phyloP scores from a whole-genome alignment of 2,113 vertebrate species.

The Paradisaea rubra region DNA sequence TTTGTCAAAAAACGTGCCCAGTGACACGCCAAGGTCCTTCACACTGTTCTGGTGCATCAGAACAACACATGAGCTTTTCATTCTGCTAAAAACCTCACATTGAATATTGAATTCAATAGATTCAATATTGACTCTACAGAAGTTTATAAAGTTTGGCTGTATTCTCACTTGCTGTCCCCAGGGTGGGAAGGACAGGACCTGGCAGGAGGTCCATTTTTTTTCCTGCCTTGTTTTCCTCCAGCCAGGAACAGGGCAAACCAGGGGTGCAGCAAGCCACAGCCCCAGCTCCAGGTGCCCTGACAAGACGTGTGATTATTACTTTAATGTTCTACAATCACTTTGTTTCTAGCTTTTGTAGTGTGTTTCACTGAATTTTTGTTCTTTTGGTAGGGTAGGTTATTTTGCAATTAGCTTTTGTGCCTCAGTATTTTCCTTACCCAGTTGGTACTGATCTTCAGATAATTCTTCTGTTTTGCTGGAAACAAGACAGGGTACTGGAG shows the following conservation, averaged over 20 bases:
- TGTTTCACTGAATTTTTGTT: background rate
- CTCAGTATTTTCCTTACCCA: background rate
- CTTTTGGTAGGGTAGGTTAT: background rate
- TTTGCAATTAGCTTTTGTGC: background rate
- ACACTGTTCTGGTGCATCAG: background rate
- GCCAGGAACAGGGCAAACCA: background rate
- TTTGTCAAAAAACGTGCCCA: background rate
- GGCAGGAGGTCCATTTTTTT: background rate
- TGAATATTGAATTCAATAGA: background rate
- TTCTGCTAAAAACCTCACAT: background rate
- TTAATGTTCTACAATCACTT: background rate
- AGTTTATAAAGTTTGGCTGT: background rate
- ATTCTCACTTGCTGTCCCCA: background rate
- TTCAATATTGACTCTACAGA: background rate
- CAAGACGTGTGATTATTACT: background rate
- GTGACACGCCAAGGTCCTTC: background rate
- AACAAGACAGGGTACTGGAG: background rate
- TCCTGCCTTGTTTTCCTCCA: background rate
- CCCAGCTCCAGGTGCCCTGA: background rate
- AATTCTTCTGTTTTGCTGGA: background rate
- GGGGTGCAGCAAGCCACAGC: background rate
- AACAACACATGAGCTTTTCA: background rate
- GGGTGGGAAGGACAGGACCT: background rate
- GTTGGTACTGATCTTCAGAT: background rate
- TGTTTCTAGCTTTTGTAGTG: background rate